Base-by-base conservation (phyloP, 2,797 vertebrate genomes). In the Macrochelys suwanniensis region DNA sequence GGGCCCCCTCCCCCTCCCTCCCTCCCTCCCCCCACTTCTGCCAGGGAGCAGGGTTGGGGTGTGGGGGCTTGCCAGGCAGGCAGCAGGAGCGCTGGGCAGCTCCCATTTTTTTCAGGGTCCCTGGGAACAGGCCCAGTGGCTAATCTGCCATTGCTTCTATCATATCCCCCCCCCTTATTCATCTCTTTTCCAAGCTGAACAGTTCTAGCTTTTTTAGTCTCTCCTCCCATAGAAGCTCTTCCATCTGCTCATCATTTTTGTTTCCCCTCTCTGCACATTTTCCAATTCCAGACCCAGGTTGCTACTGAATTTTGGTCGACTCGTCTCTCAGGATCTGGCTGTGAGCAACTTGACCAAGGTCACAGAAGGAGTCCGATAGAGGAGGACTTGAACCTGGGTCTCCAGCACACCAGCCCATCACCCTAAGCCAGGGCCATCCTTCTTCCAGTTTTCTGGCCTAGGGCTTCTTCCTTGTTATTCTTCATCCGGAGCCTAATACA, bases 11-110 rank as follows among this genome's bases (percentile, higher is more conserved):
- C 51, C 51, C 4, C 37, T 4, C 37, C 37, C 37, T 42, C 51
- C 51, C 51, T 42, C 37, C 37, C 37, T 42, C 3, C 53, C 53
- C 53, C 8, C 53, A 21, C 25, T 56, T 26, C 54, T 56, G 10
- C 54, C 54, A 11, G 26, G 54, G 54, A 56, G 11, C 54, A 5
- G 53, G 19, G 19, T 21, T 53, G 19, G 47, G 47, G 6, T 47
- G 47, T 47, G 47, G 54, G 54, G 54, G 23, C 54, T 56, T 25
- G 54, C 54, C 54, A 56, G 54, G 10, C 25, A 56, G 54, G 54
- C 10, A 1, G 50, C 50, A 11, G 12, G 50, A 51, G 10, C 2
- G 25, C 25, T 16, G 4, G 10, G 54, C 2, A 15, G 17, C 7
- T 53, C 19, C 19, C 21, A 8, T 53, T 53, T 53, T 21, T 21